Evolutionary conservation across 2,888 invertebrate genomes (phyloP).

Genomic region (Helobdella robusta): DNA sequence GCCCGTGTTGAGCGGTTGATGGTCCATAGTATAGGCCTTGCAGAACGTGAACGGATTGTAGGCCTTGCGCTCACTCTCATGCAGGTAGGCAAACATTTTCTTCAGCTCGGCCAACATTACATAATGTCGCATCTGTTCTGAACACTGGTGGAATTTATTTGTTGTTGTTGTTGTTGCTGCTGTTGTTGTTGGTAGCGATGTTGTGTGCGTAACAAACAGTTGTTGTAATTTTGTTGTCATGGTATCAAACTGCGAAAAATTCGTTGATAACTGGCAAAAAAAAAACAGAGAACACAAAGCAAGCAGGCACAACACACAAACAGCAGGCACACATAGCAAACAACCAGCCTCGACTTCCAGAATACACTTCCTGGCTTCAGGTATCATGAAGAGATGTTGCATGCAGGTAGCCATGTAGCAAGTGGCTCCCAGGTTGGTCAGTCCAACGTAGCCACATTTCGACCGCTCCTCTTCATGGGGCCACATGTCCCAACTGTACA

Average conservation of each 20-base stretch:
- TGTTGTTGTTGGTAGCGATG: background rate
- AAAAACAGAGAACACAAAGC: background rate
- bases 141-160: slow-evolving; percentile 10
- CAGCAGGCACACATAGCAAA: background rate
- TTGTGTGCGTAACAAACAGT: too few relatives aligned
- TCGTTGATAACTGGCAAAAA: background rate
- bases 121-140: slow-evolving; percentile 58
- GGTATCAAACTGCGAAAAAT: background rate
- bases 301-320: background rate
- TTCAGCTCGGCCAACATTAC: slow-evolving; percentile 76
- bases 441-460: slow-evolving; percentile 84
- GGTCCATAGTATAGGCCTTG: slow-evolving; percentile 92
- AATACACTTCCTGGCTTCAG: slow-evolving; percentile 75
- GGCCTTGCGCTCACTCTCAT: slow-evolving; percentile 86
- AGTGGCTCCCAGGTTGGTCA: slow-evolving; percentile 87
- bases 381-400: slow-evolving; percentile 95
- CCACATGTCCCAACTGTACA: slow-evolving; percentile 96
- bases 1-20: slow-evolving; percentile 85
- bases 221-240: slow-evolving; percentile 45
- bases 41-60: slow-evolving; percentile 91
- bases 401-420: slow-evolving; percentile 96
- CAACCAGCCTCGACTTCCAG: slow-evolving; percentile 60
- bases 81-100: slow-evolving; percentile 85
- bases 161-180: background rate
- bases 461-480: slow-evolving; percentile 88